Evolutionary conservation across 2,888 invertebrate species (phyloP), one percentile per base, ranked within the genome.

Genomic region (Eupithecia subumbrata): DNA sequence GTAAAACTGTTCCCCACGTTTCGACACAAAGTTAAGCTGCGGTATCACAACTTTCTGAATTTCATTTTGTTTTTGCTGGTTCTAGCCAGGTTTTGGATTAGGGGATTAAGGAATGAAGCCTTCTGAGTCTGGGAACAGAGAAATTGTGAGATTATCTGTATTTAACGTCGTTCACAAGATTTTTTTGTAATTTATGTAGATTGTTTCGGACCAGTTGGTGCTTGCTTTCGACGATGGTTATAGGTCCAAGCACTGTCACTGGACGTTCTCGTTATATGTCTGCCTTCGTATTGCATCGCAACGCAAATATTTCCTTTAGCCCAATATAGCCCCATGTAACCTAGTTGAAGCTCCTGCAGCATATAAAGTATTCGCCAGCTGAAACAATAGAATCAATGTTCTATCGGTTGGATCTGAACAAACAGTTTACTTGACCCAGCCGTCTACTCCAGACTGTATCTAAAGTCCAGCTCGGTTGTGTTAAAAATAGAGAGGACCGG

Each of bases 401-500:
- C 11, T 40, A 37, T 37, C 66, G 30, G 25, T 14, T 30, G 18
- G 30, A 56, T 63, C 16, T 16, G 16, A 63, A 7, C 52, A 11
- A 64, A 64, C 11, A 18, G 30, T 18, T 68, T 18, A 16, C 64
- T 14, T 68, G 43, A 14, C 7, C 7, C 43, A 66, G 72, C 74
- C 71, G 75, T 78, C 48, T 68, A 40, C 5, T 64, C 18, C 12
- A 43, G 68, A 40, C 77, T 77, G 79, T 78, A 68, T 9, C 60
- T 37, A 52, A 70, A 77, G 86, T 85, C 84, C 86, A 84, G 85
- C 85, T 83, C 73, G 86, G 87, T 84, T 81, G 84, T 83, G 89
- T 90, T 94, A 93, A 92, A 93, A 92, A 94, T 93, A 94, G 93
- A 90, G 85, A 83, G 84, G 81, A 88, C 90, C 93, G 94, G 93